Evolutionary conservation across 30 jellyfish, hydroid and myxozoan species (phyloP), one percentile per base, ranked within the genome.

Genomic region (Nemopilema nomurai): DNA sequence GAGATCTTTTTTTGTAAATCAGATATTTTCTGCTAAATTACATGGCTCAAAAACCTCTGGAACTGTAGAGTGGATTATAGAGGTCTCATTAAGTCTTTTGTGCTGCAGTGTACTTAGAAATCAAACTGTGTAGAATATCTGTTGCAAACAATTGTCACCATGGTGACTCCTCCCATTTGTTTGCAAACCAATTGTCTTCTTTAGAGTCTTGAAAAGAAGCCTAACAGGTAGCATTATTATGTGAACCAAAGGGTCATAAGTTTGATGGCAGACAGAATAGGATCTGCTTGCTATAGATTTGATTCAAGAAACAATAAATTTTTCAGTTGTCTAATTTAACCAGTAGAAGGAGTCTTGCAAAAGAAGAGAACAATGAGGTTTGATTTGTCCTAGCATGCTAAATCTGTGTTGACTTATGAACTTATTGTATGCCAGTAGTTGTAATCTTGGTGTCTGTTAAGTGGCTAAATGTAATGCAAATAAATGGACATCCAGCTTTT

Each of bases 201-300:
- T 41, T 6, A 41, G 57, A 41, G 13, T 41, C 13, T 13, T 41
- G 77, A 67, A 33, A 67, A 13, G 33, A 20, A 24, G 1, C 50
- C 1, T 4, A 24, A 26, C 77, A 67, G 77, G 77, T 67, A 20
- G 49, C 77, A 67, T 26, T 67, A 67, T 67, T 67, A 33, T 67
- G 77, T 67, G 49, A 67, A 67, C 33, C 20, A 20, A 67, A 29
- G 20, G 49, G 24, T 67, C 24, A 13, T 29, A 67, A 20, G 77
- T 67, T 24, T 29, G 29, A 13, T 24, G 33, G 49, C 77, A 0
- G 49, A 24, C 1, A 33, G 24, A 67, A 13, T 67, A 1, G 24
- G 33, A 26, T 67, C 77, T 18, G 17, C 77, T 20, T 26, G 50
- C 50, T 67, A 21, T 26, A 21, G 57, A 41, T 41, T 41, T 41